Evolutionary conservation across 2,113 vertebrate genomes (phyloP), one percentile per base, ranked within the genome.

Genomic region (Thunnus thynnus): DNA sequence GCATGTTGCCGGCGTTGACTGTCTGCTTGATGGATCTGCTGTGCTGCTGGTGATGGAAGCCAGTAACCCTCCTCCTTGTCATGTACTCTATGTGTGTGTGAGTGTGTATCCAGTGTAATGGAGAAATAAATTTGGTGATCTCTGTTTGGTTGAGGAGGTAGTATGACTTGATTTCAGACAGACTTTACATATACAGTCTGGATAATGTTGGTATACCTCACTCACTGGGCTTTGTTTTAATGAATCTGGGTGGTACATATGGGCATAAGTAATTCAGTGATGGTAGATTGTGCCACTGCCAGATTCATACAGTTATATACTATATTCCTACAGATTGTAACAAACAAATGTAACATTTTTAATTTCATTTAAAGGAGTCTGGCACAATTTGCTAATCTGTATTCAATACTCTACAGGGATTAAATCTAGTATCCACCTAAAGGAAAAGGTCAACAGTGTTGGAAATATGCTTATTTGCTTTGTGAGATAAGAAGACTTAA

Each of bases 21-120:
- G 71, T 75, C 65, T 69, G 52, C n/a, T 57, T 84, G 87, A 88
- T 86, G 72, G 80, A 86, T 86, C 77, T 83, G 78, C 27, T 70
- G 68, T 56, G 76, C 16, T 56, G n/a, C 27, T 56, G 68, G 5
- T 75, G 69, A 76, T 77, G 65, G 52, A 64, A 68, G 57, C 66
- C 62, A 57, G 57, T 13, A 55, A 18, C 47, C 14, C 61, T 36
- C 58, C 48, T 36, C 68, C 51, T 25, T 67, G 50, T 76, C 50
- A 66, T 56, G 30, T 78, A 60, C 62, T 48, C 9, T 55, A 2
- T 16, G 46, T 61, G 46, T 68, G 61, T 62, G 64, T 46, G 20
- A n/a, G 22, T 54, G 32, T 30, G n/a, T 61, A 27, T 66, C 3
- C 3, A 13, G 67, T 55, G 48, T 71, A 61, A 52, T 66, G 46